Evolutionary conservation across 2,113 vertebrate genomes (phyloP).

Genomic region (Heterochromis multidens): DNA sequence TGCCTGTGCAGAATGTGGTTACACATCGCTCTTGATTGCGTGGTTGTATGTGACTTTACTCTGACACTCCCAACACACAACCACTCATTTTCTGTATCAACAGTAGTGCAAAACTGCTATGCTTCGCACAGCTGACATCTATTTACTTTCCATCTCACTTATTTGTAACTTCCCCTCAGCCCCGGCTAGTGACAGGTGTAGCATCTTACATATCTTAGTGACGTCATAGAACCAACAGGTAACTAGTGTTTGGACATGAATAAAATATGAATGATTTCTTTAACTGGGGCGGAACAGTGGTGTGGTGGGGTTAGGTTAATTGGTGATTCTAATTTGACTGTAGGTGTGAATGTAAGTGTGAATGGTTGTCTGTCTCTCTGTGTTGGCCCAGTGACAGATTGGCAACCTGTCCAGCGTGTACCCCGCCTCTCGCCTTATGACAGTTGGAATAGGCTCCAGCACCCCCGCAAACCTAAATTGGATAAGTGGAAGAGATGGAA

Average conservation of each 20-base stretch:
- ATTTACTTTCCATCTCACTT: not conserved
- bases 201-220: no score
- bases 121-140: not conserved
- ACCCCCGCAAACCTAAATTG: not conserved
- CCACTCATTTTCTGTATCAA: not conserved
- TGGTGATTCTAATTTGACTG: not conserved
- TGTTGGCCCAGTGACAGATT: no score
- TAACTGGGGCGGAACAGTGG: rapidly evolving
- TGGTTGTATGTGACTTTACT: not conserved
- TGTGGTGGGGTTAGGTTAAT: not conserved
- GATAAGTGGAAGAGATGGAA: no score
- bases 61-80: not conserved
- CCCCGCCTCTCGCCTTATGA: not conserved
- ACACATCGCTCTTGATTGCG: no score
- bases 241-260: no score
- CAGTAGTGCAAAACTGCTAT: not conserved
- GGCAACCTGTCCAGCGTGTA: not conserved
- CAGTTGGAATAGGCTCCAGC: not conserved
- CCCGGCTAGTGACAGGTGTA: no score
- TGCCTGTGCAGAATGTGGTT: no score
- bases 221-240: no score
- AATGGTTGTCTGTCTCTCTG: no score
- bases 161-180: not conserved
- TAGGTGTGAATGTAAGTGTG: rapidly evolving
- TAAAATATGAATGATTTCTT: not conserved